Percentiles rank a stretch among this genome's conserved stretches.
Conservation (phyloP, 2,113 vertebrate species). For the Pelodiscus sinensis region DNA sequence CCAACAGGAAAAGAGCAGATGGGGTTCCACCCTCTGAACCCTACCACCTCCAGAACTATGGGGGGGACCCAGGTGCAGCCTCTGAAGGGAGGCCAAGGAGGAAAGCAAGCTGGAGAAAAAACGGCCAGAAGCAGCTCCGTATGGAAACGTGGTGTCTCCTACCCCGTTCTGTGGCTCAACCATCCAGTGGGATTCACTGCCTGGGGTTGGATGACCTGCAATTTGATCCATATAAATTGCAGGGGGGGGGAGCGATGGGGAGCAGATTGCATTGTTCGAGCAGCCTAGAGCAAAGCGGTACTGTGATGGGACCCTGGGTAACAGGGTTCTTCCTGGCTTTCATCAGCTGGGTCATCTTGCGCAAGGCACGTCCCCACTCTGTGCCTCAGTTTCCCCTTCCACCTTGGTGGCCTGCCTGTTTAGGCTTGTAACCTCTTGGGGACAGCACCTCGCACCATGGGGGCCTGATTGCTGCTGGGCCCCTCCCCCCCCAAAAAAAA, state of each 20-base stretch:
- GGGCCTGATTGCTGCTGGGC: fast-evolving
- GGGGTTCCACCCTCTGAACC: background rate
- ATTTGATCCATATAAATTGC: background rate
- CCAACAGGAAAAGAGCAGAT: background rate
- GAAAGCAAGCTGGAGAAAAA: background rate
- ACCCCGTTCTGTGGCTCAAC: fast-evolving
- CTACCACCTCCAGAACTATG: background rate
- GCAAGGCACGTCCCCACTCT: background rate
- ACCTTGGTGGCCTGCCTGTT: fast-evolving
- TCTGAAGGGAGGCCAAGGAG: fast-evolving
- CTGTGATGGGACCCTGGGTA: fast-evolving
- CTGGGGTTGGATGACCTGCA: fast-evolving
- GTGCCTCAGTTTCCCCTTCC: background rate
- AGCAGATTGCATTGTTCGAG: background rate
- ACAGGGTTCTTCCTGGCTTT: background rate
- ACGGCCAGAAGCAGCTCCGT: background rate
- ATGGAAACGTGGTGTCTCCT: fast-evolving
- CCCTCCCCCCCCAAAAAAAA: too few species aligned
- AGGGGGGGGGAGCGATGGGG: too few species aligned
- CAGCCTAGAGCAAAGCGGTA: fast-evolving
- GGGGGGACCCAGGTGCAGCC: too few species aligned
- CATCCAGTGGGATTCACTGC: fast-evolving
- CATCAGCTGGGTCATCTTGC: background rate
- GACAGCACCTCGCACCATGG: fast-evolving
- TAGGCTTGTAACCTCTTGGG: fast-evolving